Conservation (phyloP, 2,113 vertebrate genomes). For the Pelobates fuscus region DNA sequence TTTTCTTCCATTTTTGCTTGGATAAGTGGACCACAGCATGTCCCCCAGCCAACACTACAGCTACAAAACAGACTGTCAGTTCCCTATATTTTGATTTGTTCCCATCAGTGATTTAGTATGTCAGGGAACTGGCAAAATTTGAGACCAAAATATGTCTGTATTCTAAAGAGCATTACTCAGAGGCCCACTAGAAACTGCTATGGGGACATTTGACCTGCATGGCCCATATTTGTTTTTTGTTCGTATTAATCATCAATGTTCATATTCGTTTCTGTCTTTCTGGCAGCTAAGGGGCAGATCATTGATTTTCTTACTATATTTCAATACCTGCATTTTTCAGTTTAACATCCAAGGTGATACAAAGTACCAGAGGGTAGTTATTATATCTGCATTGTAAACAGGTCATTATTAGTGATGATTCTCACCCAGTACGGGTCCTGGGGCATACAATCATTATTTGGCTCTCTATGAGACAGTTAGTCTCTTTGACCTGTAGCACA, state of each 20-base stretch:
- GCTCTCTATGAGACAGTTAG: neutral
- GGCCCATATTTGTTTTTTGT: neutral
- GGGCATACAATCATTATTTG: neutral
- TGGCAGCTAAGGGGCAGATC: neutral
- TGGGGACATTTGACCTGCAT: neutral
- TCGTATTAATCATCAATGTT: no score
- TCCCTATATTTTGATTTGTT: conserved; percentile 11
- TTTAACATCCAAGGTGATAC: neutral
- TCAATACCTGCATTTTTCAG: neutral
- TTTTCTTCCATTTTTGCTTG: neutral
- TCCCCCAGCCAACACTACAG: neutral
- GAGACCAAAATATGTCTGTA: conserved; percentile 3
- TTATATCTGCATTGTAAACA: neutral
- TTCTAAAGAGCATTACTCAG: neutral
- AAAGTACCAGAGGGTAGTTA: neutral
- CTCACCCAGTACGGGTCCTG: neutral
- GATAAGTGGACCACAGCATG: conserved; percentile 16
- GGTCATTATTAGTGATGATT: no score
- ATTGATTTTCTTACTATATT: neutral
- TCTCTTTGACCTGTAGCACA: neutral
- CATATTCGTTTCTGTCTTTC: neutral
- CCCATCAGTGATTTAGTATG: conserved; percentile 22
- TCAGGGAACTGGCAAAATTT: neutral
- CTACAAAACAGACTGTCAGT: neutral
- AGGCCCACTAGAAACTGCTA: neutral